A percentile compares a stretch with the other conserved stretches of the same genome.
Evolutionary conservation across 1,140 invertebrate genomes (phyloP).

Genomic region (Camponotus vicinus): DNA sequence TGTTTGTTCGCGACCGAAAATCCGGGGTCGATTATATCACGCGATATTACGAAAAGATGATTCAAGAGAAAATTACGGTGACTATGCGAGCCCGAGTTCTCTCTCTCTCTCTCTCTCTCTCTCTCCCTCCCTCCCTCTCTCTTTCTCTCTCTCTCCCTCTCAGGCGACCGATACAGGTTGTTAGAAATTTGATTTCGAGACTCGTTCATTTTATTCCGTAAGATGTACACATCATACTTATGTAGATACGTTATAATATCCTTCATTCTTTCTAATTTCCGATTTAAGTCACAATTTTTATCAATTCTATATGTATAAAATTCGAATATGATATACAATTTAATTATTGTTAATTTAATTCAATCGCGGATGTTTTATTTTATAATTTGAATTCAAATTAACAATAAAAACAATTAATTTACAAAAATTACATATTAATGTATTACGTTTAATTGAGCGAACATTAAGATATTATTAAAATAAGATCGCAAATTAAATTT

Average conservation of each 20-base stretch:
- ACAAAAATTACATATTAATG: background rate
- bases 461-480: background rate
- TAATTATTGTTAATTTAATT: no score
- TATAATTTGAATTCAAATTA: no score
- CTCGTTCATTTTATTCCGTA: background rate
- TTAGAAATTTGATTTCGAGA: slow-evolving; percentile 25
- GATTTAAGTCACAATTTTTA: background rate
- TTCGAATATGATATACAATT: background rate
- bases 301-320: background rate
- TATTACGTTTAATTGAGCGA: background rate
- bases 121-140: no score
- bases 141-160: background rate
- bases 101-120: no score
- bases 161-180: slow-evolving; percentile 54
- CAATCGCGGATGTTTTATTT: no score
- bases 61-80: slow-evolving; percentile 64
- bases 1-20: slow-evolving; percentile 43
- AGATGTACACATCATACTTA: background rate
- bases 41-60: slow-evolving; percentile 73
- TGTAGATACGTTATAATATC: background rate
- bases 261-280: background rate
- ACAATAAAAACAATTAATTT: no score
- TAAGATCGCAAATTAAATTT: background rate
- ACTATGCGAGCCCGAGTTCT: slow-evolving; percentile 15
- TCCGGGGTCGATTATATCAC: slow-evolving; percentile 66